Conservation (phyloP, 1,140 invertebrate species). For the Drosophila malerkotliana region DNA sequence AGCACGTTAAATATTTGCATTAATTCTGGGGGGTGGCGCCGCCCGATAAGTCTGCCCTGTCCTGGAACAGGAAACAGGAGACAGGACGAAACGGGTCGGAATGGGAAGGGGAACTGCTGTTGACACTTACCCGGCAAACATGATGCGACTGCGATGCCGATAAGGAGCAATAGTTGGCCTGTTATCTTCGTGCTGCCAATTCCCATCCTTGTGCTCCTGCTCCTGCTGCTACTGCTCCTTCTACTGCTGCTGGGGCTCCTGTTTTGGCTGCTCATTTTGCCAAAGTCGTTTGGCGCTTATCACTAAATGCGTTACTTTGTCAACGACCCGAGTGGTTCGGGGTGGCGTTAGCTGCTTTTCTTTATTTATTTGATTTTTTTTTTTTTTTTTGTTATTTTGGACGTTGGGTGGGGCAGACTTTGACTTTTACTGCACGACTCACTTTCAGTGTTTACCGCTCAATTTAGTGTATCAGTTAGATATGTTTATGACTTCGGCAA, state of each 20-base stretch:
- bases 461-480: slow-evolving; percentile 37
- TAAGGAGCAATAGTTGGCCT: slow-evolving; percentile 74
- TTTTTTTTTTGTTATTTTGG: slow-evolving; percentile 21
- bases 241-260: slow-evolving; percentile 23
- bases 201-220: slow-evolving; percentile 14
- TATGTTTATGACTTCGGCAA: slow-evolving; percentile 32
- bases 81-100: slow-evolving; percentile 6
- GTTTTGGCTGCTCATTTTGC: slow-evolving; percentile 65
- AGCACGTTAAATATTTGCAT: slow-evolving; percentile 80
- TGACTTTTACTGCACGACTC: slow-evolving; percentile 59
- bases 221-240: slow-evolving; percentile 8
- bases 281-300: slow-evolving; percentile 63
- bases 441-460: slow-evolving; percentile 50
- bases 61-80: slow-evolving; percentile 24
- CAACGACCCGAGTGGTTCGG: slow-evolving; percentile 57
- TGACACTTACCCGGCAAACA: slow-evolving; percentile 77
- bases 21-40: slow-evolving; percentile 51
- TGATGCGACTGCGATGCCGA: slow-evolving; percentile 75
- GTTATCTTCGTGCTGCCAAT: slow-evolving; percentile 48
- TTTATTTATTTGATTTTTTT: not conserved
- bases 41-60: slow-evolving; percentile 55
- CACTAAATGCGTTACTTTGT: slow-evolving; percentile 77
- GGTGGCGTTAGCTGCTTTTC: slow-evolving; percentile 16
- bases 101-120: slow-evolving; percentile 30
- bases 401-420: slow-evolving; percentile 49